Evolutionary conservation across 1,140 invertebrate genomes (phyloP), one percentile per base, ranked within the genome.

Genomic region (Apocrypta bakeri): DNA sequence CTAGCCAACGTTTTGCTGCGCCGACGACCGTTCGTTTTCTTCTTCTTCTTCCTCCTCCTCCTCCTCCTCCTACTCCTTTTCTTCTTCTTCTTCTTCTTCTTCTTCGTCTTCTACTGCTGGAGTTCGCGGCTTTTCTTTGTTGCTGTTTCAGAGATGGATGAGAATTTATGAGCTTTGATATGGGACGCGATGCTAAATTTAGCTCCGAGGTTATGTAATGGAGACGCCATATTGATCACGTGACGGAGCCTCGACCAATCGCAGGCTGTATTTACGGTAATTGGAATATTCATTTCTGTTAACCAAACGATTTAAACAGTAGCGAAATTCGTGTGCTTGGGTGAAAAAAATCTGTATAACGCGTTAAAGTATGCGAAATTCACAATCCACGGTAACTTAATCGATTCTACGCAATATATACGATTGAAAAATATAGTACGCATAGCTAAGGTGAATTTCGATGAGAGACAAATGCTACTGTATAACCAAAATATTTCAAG

Each of bases 1-100:
- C 63, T 25, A 29, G 63, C 63, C n/a, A 25, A 66, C 48, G 21
- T 56, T 56, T 56, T n/a, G 48, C 48, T 56, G 63, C 9, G n/a
- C 12, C 9, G 63, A 66, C 63, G 63, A 29, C 24, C 63, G 63
- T 9, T 64, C 29, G 31, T 76, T 76, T 76, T 76, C 74, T 63
- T 37, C 24, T 76, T 14, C 72, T 11, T 61, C 14, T 4, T 74
- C 25, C 27, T 40, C 24, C 27, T 74, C 56, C 40, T 74, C 56
- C 2, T 56, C 27, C 33, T 37, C 9, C 33, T 37, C 9, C 33
- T 37, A 4, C 33, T 37, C 9, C 33, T 37, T 37, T 9, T 37
- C 33, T 9, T 76, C 74, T 37, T 37, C 24, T 64, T 27, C 48
- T 56, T 42, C 40, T 4, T 42, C 1, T 42, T 7, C 40, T 42